Conservation (phyloP, 2,113 vertebrate species). For the Lepus americanus region DNA sequence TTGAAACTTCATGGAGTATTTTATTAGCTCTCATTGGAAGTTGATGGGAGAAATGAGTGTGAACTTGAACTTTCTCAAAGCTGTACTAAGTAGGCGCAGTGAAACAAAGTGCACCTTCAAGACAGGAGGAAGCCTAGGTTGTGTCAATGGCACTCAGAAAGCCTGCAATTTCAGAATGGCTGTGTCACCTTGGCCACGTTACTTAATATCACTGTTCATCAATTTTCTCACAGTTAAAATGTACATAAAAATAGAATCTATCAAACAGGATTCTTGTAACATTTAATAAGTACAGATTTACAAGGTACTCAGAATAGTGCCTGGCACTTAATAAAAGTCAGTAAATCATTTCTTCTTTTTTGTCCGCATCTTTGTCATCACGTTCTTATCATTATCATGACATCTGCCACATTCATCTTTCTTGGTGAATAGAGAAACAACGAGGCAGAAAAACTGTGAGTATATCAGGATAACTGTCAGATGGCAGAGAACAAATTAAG, state of each 20-base stretch:
- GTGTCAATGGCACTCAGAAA: background rate
- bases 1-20: background rate
- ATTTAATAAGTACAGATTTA: background rate
- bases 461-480: background rate
- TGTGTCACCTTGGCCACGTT: background rate
- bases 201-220: background rate
- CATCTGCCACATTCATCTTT: background rate
- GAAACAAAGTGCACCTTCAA: background rate
- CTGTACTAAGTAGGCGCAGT: background rate
- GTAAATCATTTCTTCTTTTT: background rate
- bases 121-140: background rate
- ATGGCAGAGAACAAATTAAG: background rate
- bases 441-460: background rate
- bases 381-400: background rate
- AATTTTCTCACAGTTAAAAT: background rate
- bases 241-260: background rate
- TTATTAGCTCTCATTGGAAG: background rate
- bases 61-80: background rate
- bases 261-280: background rate
- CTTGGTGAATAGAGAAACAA: background rate
- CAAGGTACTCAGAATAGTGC: background rate
- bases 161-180: background rate
- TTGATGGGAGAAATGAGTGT: background rate
- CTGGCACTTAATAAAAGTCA: background rate
- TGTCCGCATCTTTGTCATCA: background rate